A percentile compares a stretch with the other conserved stretches of the same genome.
Evolutionary conservation across 2,888 invertebrate genomes (phyloP).

Genomic region (Spilarctia lutea): DNA sequence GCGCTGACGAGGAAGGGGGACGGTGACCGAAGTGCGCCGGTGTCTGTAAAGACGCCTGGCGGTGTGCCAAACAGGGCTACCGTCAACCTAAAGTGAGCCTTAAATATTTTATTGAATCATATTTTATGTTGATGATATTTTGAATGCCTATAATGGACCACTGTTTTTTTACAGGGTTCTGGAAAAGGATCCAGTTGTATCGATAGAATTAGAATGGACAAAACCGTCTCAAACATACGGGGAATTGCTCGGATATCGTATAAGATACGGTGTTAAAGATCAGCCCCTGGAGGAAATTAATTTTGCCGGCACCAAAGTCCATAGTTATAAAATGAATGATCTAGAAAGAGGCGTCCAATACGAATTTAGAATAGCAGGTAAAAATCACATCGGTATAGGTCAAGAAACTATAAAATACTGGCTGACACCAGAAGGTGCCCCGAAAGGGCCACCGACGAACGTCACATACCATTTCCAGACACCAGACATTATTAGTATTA

Average conservation of each 20-base stretch:
- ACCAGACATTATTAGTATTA: constrained; percentile 95
- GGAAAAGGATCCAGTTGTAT: constrained; percentile 94
- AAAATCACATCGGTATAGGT: constrained; percentile 97
- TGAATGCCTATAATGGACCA: constrained; percentile 27
- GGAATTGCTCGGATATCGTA: constrained; percentile 93
- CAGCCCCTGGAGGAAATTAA: constrained; percentile 91
- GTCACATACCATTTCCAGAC: constrained; percentile 95
- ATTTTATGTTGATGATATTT: constrained; percentile 31
- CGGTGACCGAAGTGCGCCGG: constrained; percentile 95
- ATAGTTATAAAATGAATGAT: constrained; percentile 91
- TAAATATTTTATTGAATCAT: constrained; percentile 36
- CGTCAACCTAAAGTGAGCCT: constrained; percentile 91
- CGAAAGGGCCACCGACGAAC: constrained; percentile 95
- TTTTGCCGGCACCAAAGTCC: constrained; percentile 89
- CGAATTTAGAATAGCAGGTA: constrained; percentile 98
- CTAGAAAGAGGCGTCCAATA: constrained; percentile 97
- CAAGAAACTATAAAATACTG: constrained; percentile 97
- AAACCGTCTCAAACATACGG: constrained; percentile 96
- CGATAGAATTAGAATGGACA: constrained; percentile 97
- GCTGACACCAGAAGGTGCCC: constrained; percentile 97
- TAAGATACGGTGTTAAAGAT: constrained; percentile 95
- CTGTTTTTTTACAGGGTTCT: constrained; percentile 88
- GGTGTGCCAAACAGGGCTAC: constrained; percentile 96
- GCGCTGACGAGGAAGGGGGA: constrained; percentile 99
- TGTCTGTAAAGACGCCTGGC: constrained; percentile 95